Conservation (phyloP, 2,888 invertebrate species). For the Lochmaea crataegi region DNA sequence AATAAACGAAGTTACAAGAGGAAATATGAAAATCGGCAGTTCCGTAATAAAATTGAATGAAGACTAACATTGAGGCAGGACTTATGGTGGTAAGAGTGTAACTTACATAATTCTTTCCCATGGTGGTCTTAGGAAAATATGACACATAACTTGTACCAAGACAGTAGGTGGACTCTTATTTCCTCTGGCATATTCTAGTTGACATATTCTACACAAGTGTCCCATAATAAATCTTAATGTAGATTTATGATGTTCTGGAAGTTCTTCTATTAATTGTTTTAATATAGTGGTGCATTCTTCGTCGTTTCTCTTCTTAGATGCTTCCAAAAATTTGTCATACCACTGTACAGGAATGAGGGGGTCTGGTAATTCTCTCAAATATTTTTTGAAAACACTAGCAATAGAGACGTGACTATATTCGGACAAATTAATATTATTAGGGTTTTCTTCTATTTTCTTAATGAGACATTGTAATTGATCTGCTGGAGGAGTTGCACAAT, state of each 20-base stretch:
- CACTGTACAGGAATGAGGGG: slow-evolving; percentile 80
- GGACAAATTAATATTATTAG: slow-evolving; percentile 63
- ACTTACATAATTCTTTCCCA: slow-evolving; percentile 82
- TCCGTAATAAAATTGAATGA: no score
- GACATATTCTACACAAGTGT: slow-evolving; percentile 78
- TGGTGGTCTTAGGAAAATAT: slow-evolving; percentile 78
- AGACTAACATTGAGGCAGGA: no score
- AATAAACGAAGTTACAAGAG: no score
- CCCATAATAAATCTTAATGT: slow-evolving; percentile 75
- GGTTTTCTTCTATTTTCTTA: slow-evolving; percentile 66
- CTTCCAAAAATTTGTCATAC: slow-evolving; percentile 78
- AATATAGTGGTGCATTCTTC: slow-evolving; percentile 70
- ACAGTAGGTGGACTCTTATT: slow-evolving; percentile 74
- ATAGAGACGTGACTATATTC: slow-evolving; percentile 69
- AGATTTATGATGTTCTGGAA: slow-evolving; percentile 74
- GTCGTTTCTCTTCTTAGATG: slow-evolving; percentile 63
- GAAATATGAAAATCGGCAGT: no score
- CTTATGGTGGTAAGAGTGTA: no score
- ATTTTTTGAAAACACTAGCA: slow-evolving; percentile 76
- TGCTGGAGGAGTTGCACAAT: slow-evolving; percentile 72
- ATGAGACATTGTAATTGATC: slow-evolving; percentile 72
- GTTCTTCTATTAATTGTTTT: slow-evolving; percentile 69
- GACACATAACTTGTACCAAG: slow-evolving; percentile 78
- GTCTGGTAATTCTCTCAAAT: slow-evolving; percentile 78
- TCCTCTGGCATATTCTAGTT: slow-evolving; percentile 73